Percentiles rank a stretch among this genome's conserved stretches.
phyloP scores from a whole-genome alignment of 2,113 vertebrate genomes.

The Brachyistius frenatus region DNA sequence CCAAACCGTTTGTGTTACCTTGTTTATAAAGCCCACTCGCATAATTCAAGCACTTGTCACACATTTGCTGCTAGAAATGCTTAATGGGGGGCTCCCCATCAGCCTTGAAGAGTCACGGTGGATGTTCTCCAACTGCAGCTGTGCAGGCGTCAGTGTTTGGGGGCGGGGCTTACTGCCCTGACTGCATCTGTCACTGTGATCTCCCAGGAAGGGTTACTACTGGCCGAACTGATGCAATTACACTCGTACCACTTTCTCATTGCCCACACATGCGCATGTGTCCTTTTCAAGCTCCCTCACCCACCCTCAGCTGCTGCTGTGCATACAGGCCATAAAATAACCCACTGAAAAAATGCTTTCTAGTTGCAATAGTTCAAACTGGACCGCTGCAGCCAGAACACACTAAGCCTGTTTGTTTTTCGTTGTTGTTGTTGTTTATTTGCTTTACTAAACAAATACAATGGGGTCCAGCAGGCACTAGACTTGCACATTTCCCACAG shows the following conservation, averaged over 20 bases:
- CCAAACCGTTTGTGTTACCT: background rate
- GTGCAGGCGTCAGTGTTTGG: conserved; percentile 42
- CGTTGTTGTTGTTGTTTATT: too few species aligned
- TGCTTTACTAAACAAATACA: background rate
- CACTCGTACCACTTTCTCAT: conserved; percentile 1
- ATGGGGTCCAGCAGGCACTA: background rate
- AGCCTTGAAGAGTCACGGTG: conserved; percentile 5
- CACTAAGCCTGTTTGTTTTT: background rate
- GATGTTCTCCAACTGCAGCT: conserved; percentile 1
- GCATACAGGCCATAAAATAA: background rate
- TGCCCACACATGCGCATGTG: background rate
- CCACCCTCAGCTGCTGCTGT: background rate
- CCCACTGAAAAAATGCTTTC: background rate
- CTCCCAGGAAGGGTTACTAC: background rate
- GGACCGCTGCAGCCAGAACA: background rate
- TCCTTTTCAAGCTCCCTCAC: background rate
- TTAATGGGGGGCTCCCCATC: background rate
- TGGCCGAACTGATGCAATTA: conserved; percentile 33
- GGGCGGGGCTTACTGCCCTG: background rate
- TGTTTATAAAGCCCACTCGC: background rate
- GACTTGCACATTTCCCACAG: conserved; percentile 12
- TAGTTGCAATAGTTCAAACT: background rate
- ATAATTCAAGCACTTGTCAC: background rate
- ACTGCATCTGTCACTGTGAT: background rate
- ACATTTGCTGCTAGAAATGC: background rate